phyloP scores from a whole-genome alignment of 1,140 invertebrate species.

The Uloborus diversus region DNA sequence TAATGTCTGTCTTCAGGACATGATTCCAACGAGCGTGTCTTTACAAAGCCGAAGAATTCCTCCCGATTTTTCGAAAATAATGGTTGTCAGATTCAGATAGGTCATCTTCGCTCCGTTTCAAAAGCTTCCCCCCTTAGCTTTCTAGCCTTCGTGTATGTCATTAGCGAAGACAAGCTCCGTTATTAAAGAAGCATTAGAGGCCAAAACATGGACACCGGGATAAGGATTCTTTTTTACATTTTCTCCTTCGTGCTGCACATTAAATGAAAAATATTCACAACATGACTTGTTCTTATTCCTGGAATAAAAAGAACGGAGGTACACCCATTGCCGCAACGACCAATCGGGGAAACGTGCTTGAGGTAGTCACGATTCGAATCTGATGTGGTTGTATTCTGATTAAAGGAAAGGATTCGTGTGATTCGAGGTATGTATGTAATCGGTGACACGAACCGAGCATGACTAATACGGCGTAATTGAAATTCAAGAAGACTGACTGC shows the following conservation, averaged over 20 bases:
- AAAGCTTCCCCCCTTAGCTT: background rate
- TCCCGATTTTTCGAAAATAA: conserved; percentile 22
- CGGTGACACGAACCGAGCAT: conserved; percentile 38
- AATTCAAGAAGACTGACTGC: background rate
- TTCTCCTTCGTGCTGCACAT: conserved; percentile 17
- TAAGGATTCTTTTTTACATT: conserved; percentile 15
- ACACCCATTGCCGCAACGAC: conserved; percentile 8
- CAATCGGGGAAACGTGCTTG: conserved; percentile 24
- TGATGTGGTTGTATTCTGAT: conserved; percentile 12
- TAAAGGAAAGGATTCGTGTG: background rate
- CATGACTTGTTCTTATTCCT: conserved; percentile 34
- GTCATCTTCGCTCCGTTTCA: conserved; percentile 34
- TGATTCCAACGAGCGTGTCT: conserved; percentile 8
- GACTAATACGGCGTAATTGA: conserved; percentile 39
- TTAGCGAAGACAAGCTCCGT: conserved; percentile 48
- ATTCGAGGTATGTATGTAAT: background rate
- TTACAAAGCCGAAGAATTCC: conserved; percentile 17
- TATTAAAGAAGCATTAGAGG: conserved; percentile 53
- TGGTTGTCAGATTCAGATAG: conserved; percentile 32
- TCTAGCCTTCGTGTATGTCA: conserved; percentile 35
- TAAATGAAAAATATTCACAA: conserved; percentile 51
- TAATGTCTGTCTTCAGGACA: background rate
- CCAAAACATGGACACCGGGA: conserved; percentile 22
- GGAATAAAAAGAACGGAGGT: background rate
- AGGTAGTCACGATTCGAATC: conserved; percentile 12